Evolutionary conservation across 1,140 invertebrate genomes (phyloP), one percentile per base, ranked within the genome.

Genomic region (Leptopilina clavipes): DNA sequence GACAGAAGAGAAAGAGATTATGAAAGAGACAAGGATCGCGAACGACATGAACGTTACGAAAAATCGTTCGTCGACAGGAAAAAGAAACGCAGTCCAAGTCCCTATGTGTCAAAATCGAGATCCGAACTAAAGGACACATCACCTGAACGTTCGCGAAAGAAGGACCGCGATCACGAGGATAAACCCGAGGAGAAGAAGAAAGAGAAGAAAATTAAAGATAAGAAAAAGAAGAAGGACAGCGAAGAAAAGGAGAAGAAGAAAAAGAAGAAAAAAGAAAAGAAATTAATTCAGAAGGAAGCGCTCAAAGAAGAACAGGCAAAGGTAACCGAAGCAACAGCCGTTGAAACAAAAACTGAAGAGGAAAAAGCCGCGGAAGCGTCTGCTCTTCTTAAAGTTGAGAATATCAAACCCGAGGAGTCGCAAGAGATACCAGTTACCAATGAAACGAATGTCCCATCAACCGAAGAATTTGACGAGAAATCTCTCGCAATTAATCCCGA

Each of bases 201-300:
- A 70, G 91, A 90, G 44, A 91, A 91, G 82, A 92, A 89, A 74
- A 92, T 91, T 48, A 93, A 91, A 78, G 91, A 91, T 78, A 90
- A 92, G 79, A 91, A 91, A 73, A 89, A 89, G 80, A 91, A 92
- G 45, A 91, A 90, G 54, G 88, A 91, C 43, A 85, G 83, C 12
- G 85, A 85, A 54, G 90, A 92, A n/a, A 89, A 91, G 54, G 88
- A 92, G 81, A 91, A 90, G 83, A 90, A 91, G 85, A 91, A 90
- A 81, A 91, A 92, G 82, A 89, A 86, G 84, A 88, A 90, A 7
- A 91, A 91, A 70, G 90, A 92, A 40, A 90, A 90, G 74, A 87
- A 89, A 75, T 82, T 84, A 18, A 79, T 71, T 73, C 86, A 87
- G 45, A 91, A 91, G 76, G 88, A 91, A 81, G 83, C 86, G 75